These are phyloP conservation scores for Miniopterus natalensis DNA, from an alignment of 2,113 vertebrate species.

Conservation along the genomic window DNA sequence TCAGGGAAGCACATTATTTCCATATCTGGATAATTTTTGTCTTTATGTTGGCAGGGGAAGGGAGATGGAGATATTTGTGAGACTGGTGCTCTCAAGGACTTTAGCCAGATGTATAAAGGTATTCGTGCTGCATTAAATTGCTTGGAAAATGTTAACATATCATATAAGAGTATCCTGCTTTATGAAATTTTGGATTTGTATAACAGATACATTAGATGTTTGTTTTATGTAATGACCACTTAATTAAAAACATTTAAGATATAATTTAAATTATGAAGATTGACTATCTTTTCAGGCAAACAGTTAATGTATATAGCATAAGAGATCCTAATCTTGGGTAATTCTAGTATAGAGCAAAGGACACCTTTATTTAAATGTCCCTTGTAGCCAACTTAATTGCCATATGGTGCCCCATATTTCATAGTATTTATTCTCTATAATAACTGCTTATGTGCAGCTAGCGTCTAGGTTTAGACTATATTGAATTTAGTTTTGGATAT, in stretches of 20 bases:
- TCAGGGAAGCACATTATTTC: conserved; percentile 75
- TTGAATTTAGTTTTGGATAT: conserved; percentile 75
- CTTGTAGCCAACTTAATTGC: conserved; percentile 67
- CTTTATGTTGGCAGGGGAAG: conserved; percentile 68
- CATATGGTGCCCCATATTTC: conserved; percentile 70
- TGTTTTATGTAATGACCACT: conserved; percentile 67
- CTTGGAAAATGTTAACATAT: conserved; percentile 67
- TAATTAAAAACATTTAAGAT: conserved; percentile 74
- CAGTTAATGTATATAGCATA: conserved; percentile 71
- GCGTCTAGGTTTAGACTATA: conserved; percentile 72
- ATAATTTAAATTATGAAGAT: conserved; percentile 75
- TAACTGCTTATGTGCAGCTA: conserved; percentile 61
- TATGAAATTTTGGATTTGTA: conserved; percentile 61
- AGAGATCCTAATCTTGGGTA: conserved; percentile 58
- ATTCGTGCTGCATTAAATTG: conserved; percentile 70
- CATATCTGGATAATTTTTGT: conserved; percentile 74
- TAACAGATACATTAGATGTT: conserved; percentile 50
- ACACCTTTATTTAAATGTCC: conserved; percentile 76
- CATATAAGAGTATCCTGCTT: conserved; percentile 41
- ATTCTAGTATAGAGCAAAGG: conserved; percentile 66
- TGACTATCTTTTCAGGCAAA: conserved; percentile 76
- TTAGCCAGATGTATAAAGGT: conserved; percentile 65
- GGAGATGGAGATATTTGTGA: conserved; percentile 63
- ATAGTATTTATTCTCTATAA: conserved; percentile 81
- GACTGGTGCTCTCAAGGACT: conserved; percentile 60